phyloP scores from a whole-genome alignment of 2,888 invertebrate genomes.

The Aphidoletes aphidimyza region DNA sequence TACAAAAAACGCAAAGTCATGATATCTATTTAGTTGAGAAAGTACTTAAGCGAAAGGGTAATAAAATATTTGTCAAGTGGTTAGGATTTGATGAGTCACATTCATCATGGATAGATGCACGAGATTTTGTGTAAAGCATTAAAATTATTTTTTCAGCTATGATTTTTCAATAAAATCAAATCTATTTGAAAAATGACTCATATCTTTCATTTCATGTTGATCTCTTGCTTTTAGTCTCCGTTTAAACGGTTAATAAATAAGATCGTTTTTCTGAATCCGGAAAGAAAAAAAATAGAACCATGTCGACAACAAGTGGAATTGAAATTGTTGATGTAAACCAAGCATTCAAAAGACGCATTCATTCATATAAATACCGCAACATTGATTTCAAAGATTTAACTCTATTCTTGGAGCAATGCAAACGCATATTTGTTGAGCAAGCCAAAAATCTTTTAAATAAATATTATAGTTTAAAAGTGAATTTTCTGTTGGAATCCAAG shows the following conservation, averaged over 20 bases:
- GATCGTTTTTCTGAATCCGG: not conserved
- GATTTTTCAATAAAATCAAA: too few species aligned
- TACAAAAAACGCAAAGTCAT: not conserved
- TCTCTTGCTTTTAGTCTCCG: too few species aligned
- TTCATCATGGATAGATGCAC: not conserved
- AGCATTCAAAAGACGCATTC: not conserved
- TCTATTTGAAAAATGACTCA: too few species aligned
- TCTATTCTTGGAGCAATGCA: not conserved
- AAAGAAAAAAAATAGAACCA: not conserved
- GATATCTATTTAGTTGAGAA: conserved; percentile 30
- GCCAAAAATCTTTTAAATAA: not conserved
- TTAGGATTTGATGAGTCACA: not conserved
- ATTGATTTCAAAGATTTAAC: not conserved
- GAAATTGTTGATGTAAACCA: not conserved
- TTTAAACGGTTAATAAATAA: not conserved
- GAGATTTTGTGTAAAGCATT: not conserved
- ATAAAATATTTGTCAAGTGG: not conserved
- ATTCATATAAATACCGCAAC: not conserved
- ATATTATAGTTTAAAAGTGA: not conserved
- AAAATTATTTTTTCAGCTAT: not conserved
- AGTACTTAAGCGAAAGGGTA: not conserved
- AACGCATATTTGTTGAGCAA: not conserved
- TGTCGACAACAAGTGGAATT: not conserved
- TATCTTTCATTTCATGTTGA: too few species aligned
- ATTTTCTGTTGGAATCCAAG: not conserved